phyloP scores from a whole-genome alignment of 2,888 invertebrate species.

The Norana najaformis region DNA sequence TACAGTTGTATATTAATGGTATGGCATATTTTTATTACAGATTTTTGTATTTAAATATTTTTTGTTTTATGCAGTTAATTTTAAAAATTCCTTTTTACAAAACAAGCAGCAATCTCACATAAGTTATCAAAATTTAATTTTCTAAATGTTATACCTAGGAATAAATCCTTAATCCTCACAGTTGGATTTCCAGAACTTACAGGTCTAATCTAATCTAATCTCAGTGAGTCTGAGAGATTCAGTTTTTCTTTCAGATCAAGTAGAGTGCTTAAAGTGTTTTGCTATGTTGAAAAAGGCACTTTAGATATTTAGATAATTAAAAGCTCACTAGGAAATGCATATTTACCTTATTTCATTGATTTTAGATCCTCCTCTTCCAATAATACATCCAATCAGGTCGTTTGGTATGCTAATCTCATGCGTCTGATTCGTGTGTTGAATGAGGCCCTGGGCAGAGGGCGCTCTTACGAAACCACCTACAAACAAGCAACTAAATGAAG shows the following conservation, averaged over 20 bases:
- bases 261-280: neutral
- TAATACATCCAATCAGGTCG: constrained; percentile 96
- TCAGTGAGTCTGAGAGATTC: neutral
- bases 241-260: neutral
- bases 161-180: too few relatives aligned
- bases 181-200: too few relatives aligned
- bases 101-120: neutral
- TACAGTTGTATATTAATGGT: too few relatives aligned
- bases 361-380: constrained; percentile 97
- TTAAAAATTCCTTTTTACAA: too few relatives aligned
- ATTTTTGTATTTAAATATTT: too few relatives aligned
- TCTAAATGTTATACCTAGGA: neutral
- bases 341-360: constrained; percentile 89
- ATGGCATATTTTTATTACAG: too few relatives aligned
- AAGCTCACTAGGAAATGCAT: neutral
- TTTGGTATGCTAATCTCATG: constrained; percentile 98
- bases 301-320: neutral
- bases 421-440: constrained; percentile 43
- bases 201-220: too few relatives aligned
- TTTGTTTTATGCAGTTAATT: too few relatives aligned
- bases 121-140: neutral
- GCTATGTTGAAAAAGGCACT: neutral
- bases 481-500: neutral
- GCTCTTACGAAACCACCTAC: constrained; percentile 26
- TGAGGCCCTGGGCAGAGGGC: neutral